Conservation (phyloP, 2,797 vertebrate genomes). For the Loris lydekkerianus region DNA sequence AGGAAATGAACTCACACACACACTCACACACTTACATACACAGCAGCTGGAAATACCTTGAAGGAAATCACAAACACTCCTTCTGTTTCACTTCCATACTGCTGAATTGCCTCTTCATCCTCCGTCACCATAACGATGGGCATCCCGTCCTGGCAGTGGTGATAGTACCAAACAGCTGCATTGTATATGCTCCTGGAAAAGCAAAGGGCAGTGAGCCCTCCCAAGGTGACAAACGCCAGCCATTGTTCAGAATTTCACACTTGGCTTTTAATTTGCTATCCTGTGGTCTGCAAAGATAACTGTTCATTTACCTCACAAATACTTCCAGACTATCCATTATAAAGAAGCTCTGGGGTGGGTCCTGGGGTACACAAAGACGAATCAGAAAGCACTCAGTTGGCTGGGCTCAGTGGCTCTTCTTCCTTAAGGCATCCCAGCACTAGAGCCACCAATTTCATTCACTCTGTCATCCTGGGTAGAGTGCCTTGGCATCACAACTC, state of each 20-base stretch:
- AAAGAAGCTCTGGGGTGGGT: not conserved
- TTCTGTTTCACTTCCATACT: conserved; percentile 92
- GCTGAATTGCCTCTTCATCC: conserved; percentile 90
- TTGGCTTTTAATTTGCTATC: not conserved
- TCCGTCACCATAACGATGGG: conserved; percentile 97
- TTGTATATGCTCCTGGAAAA: conserved; percentile 94
- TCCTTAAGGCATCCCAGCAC: not conserved
- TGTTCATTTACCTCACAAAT: not conserved
- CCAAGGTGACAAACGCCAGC: not conserved
- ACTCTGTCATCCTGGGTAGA: too few relatives aligned
- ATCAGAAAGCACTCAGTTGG: not conserved
- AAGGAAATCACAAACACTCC: conserved; percentile 97
- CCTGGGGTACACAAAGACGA: not conserved
- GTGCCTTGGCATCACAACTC: too few relatives aligned
- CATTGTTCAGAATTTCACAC: not conserved
- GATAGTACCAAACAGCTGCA: conserved; percentile 96
- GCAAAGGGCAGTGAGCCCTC: conserved; percentile 62
- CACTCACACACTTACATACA: not conserved
- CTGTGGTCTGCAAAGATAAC: not conserved
- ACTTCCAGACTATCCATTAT: not conserved
- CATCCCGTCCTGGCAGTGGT: conserved; percentile 93
- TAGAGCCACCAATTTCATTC: not conserved
- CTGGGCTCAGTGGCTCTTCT: not conserved
- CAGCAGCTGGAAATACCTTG: conserved; percentile 89
- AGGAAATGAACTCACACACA: not conserved